Base-by-base conservation (phyloP, 2,888 invertebrate species). In the Zhengitettix transpicula region DNA sequence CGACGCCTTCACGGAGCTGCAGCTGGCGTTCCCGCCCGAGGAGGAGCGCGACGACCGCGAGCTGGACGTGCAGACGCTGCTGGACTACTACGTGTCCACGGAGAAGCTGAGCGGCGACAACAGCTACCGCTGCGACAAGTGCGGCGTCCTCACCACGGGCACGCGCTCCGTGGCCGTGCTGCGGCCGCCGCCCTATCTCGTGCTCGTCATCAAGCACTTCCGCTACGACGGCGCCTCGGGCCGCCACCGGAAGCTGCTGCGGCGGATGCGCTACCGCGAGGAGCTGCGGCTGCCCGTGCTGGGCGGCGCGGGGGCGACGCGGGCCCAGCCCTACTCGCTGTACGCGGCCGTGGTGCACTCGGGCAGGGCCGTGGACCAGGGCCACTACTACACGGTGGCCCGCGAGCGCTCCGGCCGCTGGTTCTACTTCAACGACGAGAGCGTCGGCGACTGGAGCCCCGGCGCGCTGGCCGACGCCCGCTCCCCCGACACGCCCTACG, bases 331-430 rank as follows among this genome's bases (percentile, higher is more conserved):
- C 7, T 92, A 89, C 71, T 78, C 79, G 47, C 73, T 93, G 42
- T 89, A 89, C 69, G 89, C 89, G 0, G 88, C 89, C 0, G 86
- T 93, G 0, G 85, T 93, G 0, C 93, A 93, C 72, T 83, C 84
- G 0, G 93, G 93, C 1, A 81, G 82, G 28, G 87, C 85, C 57
- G 83, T 89, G 64, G 88, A 92, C 69, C 86, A 87, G 0, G 93
- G 92, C 0, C 93, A 93, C 70, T 93, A 93, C 71, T 90, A 89
- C 71, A 89, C 90, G 0, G 83, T 88, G 61, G 89, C 87, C 0
- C 79, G 82, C 44, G 87, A 87, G 68, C 74, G 72, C 16, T 76
- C 77, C 60, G 75, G 79, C 44, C 74, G 74, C 59, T 92, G 92
- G 92, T 86, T 82, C 70, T 81, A 84, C 68, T 89, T 88, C 69